A percentile compares a stretch with the other conserved stretches of the same genome.
These are phyloP conservation scores for Phataginus tetradactyla DNA, from an alignment of 2,797 vertebrate genomes.

Conservation along the genomic window DNA sequence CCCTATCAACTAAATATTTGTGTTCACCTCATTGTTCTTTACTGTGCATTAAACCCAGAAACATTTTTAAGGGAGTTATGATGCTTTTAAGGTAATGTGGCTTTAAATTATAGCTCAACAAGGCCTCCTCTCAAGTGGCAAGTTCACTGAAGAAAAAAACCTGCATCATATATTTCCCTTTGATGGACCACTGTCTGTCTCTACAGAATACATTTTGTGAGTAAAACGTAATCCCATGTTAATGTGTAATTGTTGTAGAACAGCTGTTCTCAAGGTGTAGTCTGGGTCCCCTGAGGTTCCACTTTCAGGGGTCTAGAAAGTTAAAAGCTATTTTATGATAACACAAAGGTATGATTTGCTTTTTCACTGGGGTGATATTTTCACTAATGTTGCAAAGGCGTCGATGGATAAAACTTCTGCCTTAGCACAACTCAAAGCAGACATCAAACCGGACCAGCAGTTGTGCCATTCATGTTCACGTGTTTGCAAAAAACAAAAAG, in stretches of 20 bases:
- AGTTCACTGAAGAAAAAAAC: neutral
- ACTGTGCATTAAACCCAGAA: neutral
- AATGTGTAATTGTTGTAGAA: neutral
- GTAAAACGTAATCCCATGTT: neutral
- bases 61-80: neutral
- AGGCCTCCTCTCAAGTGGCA: neutral
- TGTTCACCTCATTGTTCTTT: neutral
- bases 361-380: neutral
- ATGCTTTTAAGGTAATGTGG: neutral
- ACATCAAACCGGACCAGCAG: neutral
- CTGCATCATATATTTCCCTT: neutral
- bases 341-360: neutral
- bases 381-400: neutral
- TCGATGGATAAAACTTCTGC: neutral
- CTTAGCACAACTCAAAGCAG: neutral
- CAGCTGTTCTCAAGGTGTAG: neutral
- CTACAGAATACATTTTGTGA: neutral
- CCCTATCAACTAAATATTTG: neutral
- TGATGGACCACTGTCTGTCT: neutral
- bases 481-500: neutral
- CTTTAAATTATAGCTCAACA: neutral
- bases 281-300: neutral
- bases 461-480: neutral
- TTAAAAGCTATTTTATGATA: neutral
- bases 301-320: neutral